Evolutionary conservation across 2,797 vertebrate species (phyloP), one percentile per base, ranked within the genome.

Genomic region (Falco columbarius): DNA sequence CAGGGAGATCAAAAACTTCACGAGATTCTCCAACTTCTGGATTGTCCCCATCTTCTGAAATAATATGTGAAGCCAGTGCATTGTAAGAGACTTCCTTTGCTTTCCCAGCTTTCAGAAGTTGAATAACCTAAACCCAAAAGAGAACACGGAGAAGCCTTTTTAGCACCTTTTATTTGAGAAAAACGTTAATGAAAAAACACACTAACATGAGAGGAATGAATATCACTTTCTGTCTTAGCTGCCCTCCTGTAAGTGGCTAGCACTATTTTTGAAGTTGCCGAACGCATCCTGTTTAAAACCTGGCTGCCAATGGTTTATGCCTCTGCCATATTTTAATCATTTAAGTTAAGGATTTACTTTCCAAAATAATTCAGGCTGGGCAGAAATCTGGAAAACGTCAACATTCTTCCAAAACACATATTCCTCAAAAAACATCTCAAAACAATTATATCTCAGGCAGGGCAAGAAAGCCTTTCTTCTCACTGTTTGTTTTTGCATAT

Each of bases 71-170:
- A 86, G 99, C 99, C 34, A 99, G 96, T 9, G 99, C 99, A 91
- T 99, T 99, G 96, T 99, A 99, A 38, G 99, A 99, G 44, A 99
- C 99, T 90, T 99, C 99, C 96, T 99, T 99, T 15, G 99, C 99
- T 95, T 99, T 99, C 38, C 99, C 99, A 30, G 99, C 98, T 97
- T 99, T 99, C 49, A 99, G 98, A 94, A 99, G 98, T 92, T 99
- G 98, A 83, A 99, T 98, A 85, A 99, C 99, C 99, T 99, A 96
- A 81, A 95, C 19, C 20, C 71, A 82, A 76, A 86, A 91, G 18
- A 93, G 23, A 79, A 93, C 2, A 67, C 10, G 10, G 58, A 90
- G 70, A 91, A 84, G 56, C 55, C 36, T 21, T 82, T 72, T 55
- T 68, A 59, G 56, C 27, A 72, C 9, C 12, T 70, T 81, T 68